phyloP scores from a whole-genome alignment of 2,888 invertebrate genomes.

The Aelia acuminata region DNA sequence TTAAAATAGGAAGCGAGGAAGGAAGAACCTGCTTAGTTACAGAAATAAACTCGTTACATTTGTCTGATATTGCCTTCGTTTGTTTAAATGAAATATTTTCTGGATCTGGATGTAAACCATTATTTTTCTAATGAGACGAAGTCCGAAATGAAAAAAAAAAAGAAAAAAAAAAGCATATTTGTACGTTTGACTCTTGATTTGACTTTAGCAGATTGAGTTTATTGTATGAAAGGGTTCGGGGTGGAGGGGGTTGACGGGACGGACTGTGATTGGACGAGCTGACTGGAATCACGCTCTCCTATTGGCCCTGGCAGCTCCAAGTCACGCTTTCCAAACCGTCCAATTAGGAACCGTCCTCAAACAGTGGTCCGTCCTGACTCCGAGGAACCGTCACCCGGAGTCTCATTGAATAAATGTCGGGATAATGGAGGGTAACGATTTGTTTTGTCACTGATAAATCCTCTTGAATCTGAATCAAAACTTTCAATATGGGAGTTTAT shows the following conservation, averaged over 20 bases:
- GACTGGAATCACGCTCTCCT: background rate
- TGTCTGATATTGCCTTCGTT: background rate
- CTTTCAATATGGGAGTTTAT: no score
- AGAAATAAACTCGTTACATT: background rate
- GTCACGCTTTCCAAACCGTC: slow-evolving; percentile 46
- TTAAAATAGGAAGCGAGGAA: background rate
- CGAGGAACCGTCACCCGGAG: no score
- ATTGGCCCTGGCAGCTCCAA: slow-evolving; percentile 23
- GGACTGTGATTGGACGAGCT: slow-evolving; percentile 27
- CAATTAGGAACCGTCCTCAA: slow-evolving; percentile 36
- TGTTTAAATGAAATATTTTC: background rate
- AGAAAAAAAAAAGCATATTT: no score
- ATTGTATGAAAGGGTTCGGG: background rate
- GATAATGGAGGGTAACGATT: background rate
- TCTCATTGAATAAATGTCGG: background rate
- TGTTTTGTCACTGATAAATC: background rate
- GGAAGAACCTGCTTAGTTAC: background rate
- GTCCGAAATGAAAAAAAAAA: background rate
- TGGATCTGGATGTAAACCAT: background rate
- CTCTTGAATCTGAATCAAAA: background rate
- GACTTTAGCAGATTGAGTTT: slow-evolving; percentile 36
- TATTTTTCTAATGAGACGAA: background rate
- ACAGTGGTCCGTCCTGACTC: background rate
- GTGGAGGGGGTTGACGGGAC: no score
- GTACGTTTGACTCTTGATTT: slow-evolving; percentile 6